Percentiles rank a stretch among this genome's conserved stretches.
Conservation (phyloP, 2,797 vertebrate genomes). For the Sphenopsis melanotis region DNA sequence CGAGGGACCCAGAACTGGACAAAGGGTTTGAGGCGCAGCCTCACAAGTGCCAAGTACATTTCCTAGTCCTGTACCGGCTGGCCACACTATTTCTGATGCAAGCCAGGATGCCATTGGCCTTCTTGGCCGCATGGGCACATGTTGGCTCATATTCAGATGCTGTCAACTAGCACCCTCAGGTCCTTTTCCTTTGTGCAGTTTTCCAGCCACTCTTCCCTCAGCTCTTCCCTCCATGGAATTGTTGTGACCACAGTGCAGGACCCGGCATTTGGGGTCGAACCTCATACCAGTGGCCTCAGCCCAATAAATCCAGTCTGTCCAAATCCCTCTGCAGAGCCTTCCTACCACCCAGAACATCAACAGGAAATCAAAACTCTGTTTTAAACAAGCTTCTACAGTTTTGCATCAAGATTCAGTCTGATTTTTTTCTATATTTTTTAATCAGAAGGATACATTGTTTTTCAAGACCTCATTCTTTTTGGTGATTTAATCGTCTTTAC, state of each 20-base stretch:
- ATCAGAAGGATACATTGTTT: background rate
- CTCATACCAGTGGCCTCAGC: background rate
- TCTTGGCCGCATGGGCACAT: background rate
- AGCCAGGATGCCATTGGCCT: background rate
- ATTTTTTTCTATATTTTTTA: background rate
- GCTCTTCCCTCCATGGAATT: too few relatives aligned
- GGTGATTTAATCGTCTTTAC: background rate
- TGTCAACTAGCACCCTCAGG: background rate
- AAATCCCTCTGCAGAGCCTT: background rate
- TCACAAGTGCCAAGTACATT: background rate
- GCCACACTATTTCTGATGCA: background rate
- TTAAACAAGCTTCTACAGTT: background rate
- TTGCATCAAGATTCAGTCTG: background rate
- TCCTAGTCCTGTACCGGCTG: background rate
- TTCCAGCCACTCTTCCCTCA: background rate
- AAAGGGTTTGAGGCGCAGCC: fast-evolving
- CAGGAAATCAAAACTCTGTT: background rate
- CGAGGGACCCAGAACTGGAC: background rate
- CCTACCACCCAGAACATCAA: background rate
- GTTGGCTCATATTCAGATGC: background rate
- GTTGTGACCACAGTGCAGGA: background rate
- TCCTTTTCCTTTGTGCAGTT: background rate
- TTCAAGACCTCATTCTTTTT: background rate
- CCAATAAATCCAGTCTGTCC: background rate
- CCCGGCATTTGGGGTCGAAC: fast-evolving